Evolutionary conservation across 2,888 invertebrate genomes (phyloP).

Genomic region (Torymus tubicola): DNA sequence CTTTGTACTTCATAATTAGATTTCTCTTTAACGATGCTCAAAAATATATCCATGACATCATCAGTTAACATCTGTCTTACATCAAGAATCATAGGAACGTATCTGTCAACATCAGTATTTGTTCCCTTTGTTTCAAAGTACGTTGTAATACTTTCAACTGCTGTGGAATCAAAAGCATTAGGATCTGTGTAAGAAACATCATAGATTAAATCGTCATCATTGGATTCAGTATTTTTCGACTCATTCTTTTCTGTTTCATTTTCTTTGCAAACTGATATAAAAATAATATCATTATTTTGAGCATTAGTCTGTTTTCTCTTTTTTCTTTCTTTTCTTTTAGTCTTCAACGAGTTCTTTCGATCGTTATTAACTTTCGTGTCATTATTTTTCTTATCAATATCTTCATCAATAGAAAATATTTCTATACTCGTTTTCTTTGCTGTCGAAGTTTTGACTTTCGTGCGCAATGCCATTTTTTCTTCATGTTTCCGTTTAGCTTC

Average conservation of each 20-base stretch:
- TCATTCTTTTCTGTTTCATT: no score
- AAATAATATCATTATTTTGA: no score
- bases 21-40: background rate
- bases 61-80: background rate
- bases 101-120: background rate
- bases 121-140: background rate
- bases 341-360: no score
- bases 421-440: no score
- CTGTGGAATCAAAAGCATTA: background rate
- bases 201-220: background rate
- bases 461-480: no score
- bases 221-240: no score
- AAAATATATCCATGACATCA: background rate
- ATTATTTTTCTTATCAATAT: no score
- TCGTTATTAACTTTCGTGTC: no score
- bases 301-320: no score
- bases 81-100: background rate
- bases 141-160: background rate
- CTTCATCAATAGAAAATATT: no score
- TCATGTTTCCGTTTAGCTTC: background rate
- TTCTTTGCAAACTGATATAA: no score
- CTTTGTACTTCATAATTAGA: slow-evolving; percentile 2
- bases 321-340: no score
- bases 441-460: background rate
- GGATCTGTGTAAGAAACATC: background rate